phyloP scores from a whole-genome alignment of 2,888 invertebrate genomes.

The Chalcis sispes region DNA sequence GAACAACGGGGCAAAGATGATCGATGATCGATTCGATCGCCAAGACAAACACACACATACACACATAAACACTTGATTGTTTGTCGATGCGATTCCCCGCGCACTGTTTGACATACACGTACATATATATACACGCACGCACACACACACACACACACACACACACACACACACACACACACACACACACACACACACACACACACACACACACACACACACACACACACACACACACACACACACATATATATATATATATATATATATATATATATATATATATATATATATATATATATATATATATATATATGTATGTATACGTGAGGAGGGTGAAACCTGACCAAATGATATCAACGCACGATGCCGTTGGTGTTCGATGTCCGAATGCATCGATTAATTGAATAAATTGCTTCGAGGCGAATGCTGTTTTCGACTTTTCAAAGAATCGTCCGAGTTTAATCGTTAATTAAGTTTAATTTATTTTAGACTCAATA shows the following conservation, averaged over 20 bases:
- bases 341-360: constrained; percentile 15
- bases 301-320: too few species aligned
- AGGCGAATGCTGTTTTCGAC: background rate
- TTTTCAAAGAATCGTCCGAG: background rate
- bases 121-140: background rate
- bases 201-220: too few species aligned
- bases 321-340: background rate
- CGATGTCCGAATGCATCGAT: background rate
- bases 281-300: too few species aligned
- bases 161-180: too few species aligned
- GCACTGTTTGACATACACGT: constrained; percentile 8
- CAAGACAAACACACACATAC: too few species aligned
- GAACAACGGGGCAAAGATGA: background rate
- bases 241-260: too few species aligned
- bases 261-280: too few species aligned
- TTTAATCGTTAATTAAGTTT: background rate
- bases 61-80: too few species aligned
- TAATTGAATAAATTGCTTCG: constrained; percentile 32
- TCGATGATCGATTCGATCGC: constrained; percentile 31
- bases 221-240: too few species aligned
- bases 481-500: too few species aligned
- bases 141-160: too few species aligned
- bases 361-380: background rate
- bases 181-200: too few species aligned
- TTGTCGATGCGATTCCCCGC: constrained; percentile 14